These are phyloP conservation scores for Geotrupes spiniger DNA, from an alignment of 2,888 invertebrate species.

Conservation along the genomic window DNA sequence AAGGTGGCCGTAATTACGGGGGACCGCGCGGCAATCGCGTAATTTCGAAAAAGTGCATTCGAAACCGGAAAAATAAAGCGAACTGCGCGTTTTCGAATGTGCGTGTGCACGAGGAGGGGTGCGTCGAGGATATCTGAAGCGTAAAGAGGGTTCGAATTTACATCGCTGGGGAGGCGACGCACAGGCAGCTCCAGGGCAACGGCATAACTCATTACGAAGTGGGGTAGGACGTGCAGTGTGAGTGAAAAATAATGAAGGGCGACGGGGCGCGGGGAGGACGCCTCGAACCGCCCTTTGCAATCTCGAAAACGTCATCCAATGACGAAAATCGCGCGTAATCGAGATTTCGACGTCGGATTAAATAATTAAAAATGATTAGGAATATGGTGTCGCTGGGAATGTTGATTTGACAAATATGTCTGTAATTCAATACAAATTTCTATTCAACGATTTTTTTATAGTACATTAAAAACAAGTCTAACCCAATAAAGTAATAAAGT, in stretches of 20 bases:
- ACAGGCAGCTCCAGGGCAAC: constrained; percentile 17
- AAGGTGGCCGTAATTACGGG: too few relatives aligned
- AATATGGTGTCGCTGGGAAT: too few relatives aligned
- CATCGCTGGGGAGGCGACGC: constrained; percentile 7
- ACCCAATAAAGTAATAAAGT: too few relatives aligned
- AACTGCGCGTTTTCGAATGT: constrained; percentile 3
- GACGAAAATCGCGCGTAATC: background rate
- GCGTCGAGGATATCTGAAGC: constrained; percentile 4
- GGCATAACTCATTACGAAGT: constrained; percentile 21
- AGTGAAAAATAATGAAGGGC: constrained; percentile 18
- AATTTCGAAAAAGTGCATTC: too few relatives aligned
- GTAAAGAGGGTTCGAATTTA: constrained; percentile 5
- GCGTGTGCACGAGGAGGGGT: background rate
- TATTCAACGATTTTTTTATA: too few relatives aligned
- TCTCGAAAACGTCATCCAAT: background rate
- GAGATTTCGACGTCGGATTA: too few relatives aligned
- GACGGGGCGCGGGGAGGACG: background rate
- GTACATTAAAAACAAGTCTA: too few relatives aligned
- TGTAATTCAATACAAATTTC: too few relatives aligned
- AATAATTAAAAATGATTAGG: too few relatives aligned
- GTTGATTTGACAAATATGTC: too few relatives aligned
- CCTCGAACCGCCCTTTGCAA: background rate
- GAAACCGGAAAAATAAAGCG: background rate
- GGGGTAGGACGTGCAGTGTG: constrained; percentile 20
- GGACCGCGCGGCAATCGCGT: too few relatives aligned